Evolutionary conservation across 2,888 invertebrate species (phyloP), one percentile per base, ranked within the genome.

Genomic region (Andrena dorsata): DNA sequence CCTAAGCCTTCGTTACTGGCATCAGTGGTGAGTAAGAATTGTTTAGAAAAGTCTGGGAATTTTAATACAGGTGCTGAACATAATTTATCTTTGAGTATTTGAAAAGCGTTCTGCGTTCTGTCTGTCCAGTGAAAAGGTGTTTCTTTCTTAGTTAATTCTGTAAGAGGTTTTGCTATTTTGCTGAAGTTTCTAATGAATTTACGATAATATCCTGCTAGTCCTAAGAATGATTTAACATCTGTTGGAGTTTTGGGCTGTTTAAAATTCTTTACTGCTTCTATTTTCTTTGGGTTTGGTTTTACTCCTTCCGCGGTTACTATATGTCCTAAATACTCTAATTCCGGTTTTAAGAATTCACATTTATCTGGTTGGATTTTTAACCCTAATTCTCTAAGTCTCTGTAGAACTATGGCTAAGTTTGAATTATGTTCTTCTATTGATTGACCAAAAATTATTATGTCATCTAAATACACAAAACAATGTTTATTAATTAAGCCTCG

Each of bases 271-370:
- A 68, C 32, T 20, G 51, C 53, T 32, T 30, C 32, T 68, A 71
- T 20, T 32, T 71, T 71, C 20, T 71, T 49, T 13, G 30, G 58
- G 30, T 66, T 66, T 13, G 49, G 74, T 58, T 74, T 74, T n/a
- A 66, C 23, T 66, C 74, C 66, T 1, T 74, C 32, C 13, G 51
- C 30, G 6, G 74, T 66, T 4, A 74, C 35, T 32, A 65, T 4
- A 20, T 74, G 74, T 8, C 56, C 41, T 3, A 73, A 32, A 13
- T 74, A 74, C 20, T 61, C 63, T 32, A 73, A 1, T 26, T 74
- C 74, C 8, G 72, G 72, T 53, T 53, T 51, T 4, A 72, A n/a
- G 23, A 30, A 72, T 53, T 72, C 70, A 16, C 60, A 70, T 47
- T 72, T 72, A 20, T 63, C 72, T 23, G 72, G 51, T 26, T 72